phyloP scores from a whole-genome alignment of 2,888 invertebrate genomes.

The Drosophila affinis region DNA sequence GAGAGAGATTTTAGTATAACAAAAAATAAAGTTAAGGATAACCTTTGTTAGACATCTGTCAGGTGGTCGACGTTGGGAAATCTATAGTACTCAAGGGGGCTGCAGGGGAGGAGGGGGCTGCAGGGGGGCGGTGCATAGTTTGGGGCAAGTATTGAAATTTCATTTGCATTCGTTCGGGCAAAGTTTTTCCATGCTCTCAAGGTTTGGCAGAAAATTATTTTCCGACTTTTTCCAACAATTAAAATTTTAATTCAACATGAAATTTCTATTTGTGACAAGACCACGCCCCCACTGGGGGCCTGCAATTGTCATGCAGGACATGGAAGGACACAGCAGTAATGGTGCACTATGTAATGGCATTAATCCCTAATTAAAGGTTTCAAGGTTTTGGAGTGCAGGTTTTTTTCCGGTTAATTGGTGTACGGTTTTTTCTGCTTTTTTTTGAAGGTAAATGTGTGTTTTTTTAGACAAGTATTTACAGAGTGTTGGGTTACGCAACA shows the following conservation, averaged over 20 bases:
- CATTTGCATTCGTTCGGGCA: conserved; percentile 10
- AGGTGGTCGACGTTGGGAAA: background rate
- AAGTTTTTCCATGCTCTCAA: conserved; percentile 16
- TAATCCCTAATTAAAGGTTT: background rate
- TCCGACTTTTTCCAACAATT: conserved; percentile 7
- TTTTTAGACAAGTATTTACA: background rate
- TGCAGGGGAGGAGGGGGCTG: background rate
- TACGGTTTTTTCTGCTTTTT: background rate
- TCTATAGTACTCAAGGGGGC: background rate
- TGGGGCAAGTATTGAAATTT: conserved; percentile 9
- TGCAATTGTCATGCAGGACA: background rate
- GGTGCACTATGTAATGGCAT: background rate
- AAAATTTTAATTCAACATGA: conserved; percentile 13
- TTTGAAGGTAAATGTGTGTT: no score
- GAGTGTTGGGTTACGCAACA: background rate
- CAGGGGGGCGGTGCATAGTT: background rate
- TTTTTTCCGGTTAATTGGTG: background rate
- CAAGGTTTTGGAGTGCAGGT: background rate
- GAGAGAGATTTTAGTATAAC: conserved; percentile 26
- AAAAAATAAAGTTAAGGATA: conserved; percentile 17
- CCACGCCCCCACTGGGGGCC: background rate
- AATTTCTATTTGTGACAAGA: conserved; percentile 3
- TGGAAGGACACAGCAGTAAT: background rate
- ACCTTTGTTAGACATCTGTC: conserved; percentile 34
- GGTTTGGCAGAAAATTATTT: conserved; percentile 8